Evolutionary conservation across 1,140 invertebrate species (phyloP).

Genomic region (Lepidurus arcticus): DNA sequence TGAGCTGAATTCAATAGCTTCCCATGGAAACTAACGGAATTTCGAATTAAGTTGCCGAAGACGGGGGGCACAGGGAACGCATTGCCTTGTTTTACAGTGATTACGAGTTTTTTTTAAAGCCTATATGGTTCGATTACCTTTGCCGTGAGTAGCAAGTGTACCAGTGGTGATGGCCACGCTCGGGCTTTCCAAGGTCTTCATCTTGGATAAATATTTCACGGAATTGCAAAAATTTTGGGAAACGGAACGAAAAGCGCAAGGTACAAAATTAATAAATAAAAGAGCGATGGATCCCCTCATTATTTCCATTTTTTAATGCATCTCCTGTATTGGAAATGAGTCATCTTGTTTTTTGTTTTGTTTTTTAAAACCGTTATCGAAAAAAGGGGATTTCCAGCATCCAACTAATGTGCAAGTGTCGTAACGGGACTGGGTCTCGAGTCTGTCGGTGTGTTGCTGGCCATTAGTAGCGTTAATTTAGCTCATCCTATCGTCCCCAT

Average conservation of each 20-base stretch:
- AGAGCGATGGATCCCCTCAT: too few relatives aligned
- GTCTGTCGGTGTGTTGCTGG: background rate
- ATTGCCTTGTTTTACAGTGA: conserved; percentile 5
- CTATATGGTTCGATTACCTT: conserved; percentile 8
- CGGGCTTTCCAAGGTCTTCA: conserved; percentile 91
- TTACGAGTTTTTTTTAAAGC: background rate
- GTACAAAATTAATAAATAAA: conserved; percentile 47
- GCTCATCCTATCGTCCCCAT: background rate
- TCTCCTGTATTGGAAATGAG: too few relatives aligned
- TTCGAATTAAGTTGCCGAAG: background rate
- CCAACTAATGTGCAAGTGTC: background rate
- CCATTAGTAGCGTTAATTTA: background rate
- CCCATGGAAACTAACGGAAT: conserved; percentile 5
- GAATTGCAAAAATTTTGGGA: conserved; percentile 95
- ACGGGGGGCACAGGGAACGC: background rate
- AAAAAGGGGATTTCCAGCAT: background rate
- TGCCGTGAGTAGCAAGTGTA: background rate
- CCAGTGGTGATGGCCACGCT: conserved; percentile 68
- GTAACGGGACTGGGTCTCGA: background rate
- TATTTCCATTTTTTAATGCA: too few relatives aligned
- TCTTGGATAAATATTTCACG: conserved; percentile 94
- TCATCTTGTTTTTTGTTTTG: too few relatives aligned
- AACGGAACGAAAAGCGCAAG: conserved; percentile 90
- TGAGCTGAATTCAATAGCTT: conserved; percentile 16
- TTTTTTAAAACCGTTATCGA: background rate